phyloP scores from a whole-genome alignment of 2,797 vertebrate genomes.

The Sebastes hopkinsi region DNA sequence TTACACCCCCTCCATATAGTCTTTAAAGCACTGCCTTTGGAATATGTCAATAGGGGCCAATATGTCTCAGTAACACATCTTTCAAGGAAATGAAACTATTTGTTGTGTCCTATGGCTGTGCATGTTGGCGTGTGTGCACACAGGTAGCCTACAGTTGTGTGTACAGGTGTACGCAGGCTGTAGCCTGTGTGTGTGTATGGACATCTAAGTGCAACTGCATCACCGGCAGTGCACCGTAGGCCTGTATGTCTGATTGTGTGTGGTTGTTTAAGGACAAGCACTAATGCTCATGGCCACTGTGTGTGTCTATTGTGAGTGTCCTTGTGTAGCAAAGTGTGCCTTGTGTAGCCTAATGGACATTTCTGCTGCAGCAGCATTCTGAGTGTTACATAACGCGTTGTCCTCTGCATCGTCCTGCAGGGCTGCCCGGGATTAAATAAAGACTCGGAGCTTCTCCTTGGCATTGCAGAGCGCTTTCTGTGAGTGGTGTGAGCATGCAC shows the following conservation, averaged over 20 bases:
- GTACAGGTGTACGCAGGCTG: not conserved
- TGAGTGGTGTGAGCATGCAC: not conserved
- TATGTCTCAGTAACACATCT: no score
- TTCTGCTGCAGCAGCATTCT: conserved; percentile 57
- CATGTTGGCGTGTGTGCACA: not conserved
- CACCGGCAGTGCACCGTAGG: no score
- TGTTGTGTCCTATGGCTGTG: no score
- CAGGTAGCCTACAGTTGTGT: not conserved
- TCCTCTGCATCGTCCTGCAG: conserved; percentile 60
- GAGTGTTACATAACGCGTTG: conserved; percentile 52
- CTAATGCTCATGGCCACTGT: not conserved
- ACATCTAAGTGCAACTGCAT: no score
- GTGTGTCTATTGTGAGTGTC: not conserved
- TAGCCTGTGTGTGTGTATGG: no score
- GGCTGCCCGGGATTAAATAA: conserved; percentile 36
- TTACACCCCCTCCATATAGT: no score
- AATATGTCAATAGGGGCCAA: no score
- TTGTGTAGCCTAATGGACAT: conserved; percentile 26
- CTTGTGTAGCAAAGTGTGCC: not conserved
- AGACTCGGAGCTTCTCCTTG: conserved; percentile 14
- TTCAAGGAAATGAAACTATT: no score
- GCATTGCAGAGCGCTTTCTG: not conserved
- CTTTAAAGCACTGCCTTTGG: no score
- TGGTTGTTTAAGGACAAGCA: not conserved
- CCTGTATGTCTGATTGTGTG: not conserved